Conservation (phyloP, 2,113 vertebrate genomes). For the Varanus salvator region DNA sequence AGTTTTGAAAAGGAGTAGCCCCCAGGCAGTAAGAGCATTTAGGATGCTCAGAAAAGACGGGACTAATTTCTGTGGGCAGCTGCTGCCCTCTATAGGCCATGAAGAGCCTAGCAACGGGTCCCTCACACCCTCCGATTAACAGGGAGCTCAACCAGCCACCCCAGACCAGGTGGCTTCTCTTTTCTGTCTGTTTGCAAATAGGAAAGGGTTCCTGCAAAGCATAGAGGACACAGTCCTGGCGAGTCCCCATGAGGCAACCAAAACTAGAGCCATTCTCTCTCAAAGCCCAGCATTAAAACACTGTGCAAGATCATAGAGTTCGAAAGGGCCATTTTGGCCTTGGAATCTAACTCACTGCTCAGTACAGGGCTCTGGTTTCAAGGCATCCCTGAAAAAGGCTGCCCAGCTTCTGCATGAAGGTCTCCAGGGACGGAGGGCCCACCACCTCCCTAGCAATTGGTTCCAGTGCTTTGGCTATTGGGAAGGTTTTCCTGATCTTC, state of each 20-base stretch:
- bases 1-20: slow-evolving; percentile 35
- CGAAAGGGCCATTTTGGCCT: too few relatives aligned
- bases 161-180: slow-evolving; percentile 46
- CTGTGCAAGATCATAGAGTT: too few relatives aligned
- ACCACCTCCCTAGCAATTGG: too few relatives aligned
- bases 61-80: slow-evolving; percentile 35
- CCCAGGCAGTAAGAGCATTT: slow-evolving; percentile 41
- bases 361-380: too few relatives aligned
- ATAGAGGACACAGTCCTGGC: neutral
- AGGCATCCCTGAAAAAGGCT: too few relatives aligned
- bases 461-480: too few relatives aligned
- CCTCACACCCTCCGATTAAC: slow-evolving; percentile 44
- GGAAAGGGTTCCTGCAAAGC: slow-evolving; percentile 43
- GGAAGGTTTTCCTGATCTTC: too few relatives aligned
- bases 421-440: too few relatives aligned
- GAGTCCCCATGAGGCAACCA: slow-evolving; percentile 9
- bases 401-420: too few relatives aligned
- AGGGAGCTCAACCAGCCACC: slow-evolving; percentile 36
- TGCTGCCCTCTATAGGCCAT: slow-evolving; percentile 80
- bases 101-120: slow-evolving; percentile 57
- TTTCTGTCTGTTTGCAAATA: slow-evolving; percentile 39
- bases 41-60: slow-evolving; percentile 7
- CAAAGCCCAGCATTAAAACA: neutral
- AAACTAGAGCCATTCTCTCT: neutral
- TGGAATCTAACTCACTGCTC: too few relatives aligned